Evolutionary conservation across 2,113 vertebrate species (phyloP), one percentile per base, ranked within the genome.

Genomic region (Carlito syrichta): DNA sequence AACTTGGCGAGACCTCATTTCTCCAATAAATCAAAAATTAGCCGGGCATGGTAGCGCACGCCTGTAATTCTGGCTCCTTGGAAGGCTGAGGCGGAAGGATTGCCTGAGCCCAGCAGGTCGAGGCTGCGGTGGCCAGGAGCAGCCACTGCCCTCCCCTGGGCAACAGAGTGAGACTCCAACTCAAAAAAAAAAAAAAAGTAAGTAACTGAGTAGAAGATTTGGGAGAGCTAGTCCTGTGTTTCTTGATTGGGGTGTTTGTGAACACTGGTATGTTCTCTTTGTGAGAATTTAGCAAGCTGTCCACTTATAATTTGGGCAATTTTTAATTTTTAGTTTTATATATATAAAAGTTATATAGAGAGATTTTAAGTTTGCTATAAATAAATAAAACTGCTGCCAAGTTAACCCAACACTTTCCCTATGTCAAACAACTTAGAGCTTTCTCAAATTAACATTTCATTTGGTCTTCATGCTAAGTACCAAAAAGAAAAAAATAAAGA

Each of bases 311-410:
- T 66, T 27, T 56, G 4, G 52, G 13, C 5, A 40, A 56, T 60
- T 82, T 93, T 84, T 27, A 68, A 79, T 84, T 89, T 43, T 48
- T 78, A 14, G 5, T 88, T 60, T 0, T 63, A 32, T 14, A 69
- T 30, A 23, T 66, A 43, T 48, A 14, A n/a, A n/a, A n/a, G n/a
- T n/a, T 89, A 92, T 86, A 71, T 54, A 56, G n/a, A n/a, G n/a
- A n/a, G n/a, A n/a, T n/a, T n/a, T n/a, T n/a, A n/a, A n/a, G n/a
- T 62, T 96, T 95, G 89, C 50, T 68, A 78, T 68, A 95, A 84
- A 43, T 78, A 76, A 89, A 91, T 54, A 89, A 92, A 93, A 89
- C 69, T 56, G 25, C 8, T 84, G 23, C 40, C 60, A 95, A 76
- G 62, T 52, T 88, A 92, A 56, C 14, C 43, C 32, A 54, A 68